Evolutionary conservation across 2,797 vertebrate genomes (phyloP).

Genomic region (Molossus alvarezi): DNA sequence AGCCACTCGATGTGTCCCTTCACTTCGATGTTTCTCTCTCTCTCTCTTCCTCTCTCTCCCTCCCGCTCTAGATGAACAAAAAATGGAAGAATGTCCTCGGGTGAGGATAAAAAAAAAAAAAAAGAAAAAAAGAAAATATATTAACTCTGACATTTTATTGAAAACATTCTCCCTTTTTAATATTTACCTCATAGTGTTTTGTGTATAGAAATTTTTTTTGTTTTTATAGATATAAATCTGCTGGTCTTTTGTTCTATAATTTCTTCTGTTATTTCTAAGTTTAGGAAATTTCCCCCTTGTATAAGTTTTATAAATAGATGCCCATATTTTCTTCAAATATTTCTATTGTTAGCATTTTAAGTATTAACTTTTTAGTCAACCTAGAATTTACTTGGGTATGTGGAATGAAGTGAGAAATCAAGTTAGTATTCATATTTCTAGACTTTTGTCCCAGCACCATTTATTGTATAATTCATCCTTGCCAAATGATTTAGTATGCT

Average conservation of each 20-base stretch:
- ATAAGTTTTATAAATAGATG: constrained; percentile 24
- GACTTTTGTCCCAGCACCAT: background rate
- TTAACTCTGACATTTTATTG: constrained; percentile 45
- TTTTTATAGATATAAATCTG: constrained; percentile 51
- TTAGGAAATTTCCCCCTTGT: background rate
- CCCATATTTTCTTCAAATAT: constrained; percentile 47
- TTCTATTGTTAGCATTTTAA: constrained; percentile 55
- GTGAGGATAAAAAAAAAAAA: no score
- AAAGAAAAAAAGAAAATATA: no score
- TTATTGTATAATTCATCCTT: constrained; percentile 31
- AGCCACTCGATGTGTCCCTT: no score
- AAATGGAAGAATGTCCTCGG: no score
- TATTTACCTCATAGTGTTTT: background rate
- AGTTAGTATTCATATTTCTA: constrained; percentile 47
- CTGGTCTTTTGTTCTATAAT: constrained; percentile 9
- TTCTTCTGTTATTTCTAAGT: constrained; percentile 44
- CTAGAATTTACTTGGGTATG: constrained; percentile 41
- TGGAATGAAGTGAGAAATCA: constrained; percentile 40
- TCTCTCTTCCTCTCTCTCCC: no score
- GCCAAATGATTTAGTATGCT: background rate
- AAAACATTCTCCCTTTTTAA: constrained; percentile 61
- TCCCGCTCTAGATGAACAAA: no score
- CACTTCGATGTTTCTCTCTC: no score
- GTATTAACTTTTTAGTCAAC: constrained; percentile 51
- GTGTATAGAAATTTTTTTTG: background rate